Evolutionary conservation across 2,797 vertebrate genomes (phyloP).

Genomic region (Ibycter americanus): DNA sequence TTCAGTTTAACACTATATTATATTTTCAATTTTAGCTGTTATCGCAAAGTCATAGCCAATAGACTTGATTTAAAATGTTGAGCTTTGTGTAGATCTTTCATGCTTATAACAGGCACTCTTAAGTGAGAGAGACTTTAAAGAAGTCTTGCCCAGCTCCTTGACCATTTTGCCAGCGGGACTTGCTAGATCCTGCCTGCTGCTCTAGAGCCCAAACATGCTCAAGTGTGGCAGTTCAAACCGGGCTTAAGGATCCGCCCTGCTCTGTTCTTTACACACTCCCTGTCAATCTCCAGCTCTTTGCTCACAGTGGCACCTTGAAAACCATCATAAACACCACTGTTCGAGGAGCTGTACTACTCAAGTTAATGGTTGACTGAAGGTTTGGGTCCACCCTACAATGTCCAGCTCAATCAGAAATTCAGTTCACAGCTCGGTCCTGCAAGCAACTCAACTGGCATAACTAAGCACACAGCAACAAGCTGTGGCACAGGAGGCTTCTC

Average conservation of each 20-base stretch:
- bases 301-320: neutral
- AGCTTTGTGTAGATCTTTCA: neutral
- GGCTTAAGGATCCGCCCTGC: neutral
- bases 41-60: neutral
- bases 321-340: fast-evolving
- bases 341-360: neutral
- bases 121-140: neutral
- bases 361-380: neutral
- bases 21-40: neutral
- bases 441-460: neutral
- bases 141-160: neutral
- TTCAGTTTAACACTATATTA: neutral
- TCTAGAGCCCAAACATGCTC: neutral
- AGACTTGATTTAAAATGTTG: neutral
- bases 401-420: neutral
- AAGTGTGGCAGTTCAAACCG: fast-evolving
- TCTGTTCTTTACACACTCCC: neutral
- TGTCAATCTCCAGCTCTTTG: neutral
- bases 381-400: neutral
- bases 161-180: neutral
- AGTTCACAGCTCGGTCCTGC: neutral
- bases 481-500: neutral
- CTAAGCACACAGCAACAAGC: neutral
- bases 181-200: neutral
- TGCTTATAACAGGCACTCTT: neutral